phyloP scores from a whole-genome alignment of 2,888 invertebrate genomes.

The Drosophila hamatofila region DNA sequence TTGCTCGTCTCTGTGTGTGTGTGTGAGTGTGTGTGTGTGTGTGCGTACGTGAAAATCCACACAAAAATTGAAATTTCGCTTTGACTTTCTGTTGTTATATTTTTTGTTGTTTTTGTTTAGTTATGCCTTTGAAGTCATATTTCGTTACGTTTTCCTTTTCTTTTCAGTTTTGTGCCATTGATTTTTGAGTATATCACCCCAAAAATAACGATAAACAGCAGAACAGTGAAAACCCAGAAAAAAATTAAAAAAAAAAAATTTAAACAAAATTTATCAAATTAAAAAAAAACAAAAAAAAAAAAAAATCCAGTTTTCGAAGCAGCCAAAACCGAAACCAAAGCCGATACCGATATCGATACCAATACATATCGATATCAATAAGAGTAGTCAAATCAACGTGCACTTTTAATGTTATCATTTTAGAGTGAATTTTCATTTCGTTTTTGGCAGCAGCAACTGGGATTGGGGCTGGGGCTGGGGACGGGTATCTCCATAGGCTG shows the following conservation, averaged over 20 bases:
- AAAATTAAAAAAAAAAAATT: neutral
- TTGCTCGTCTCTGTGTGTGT: neutral
- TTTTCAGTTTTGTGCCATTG: slow-evolving; percentile 75
- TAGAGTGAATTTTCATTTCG: slow-evolving; percentile 4
- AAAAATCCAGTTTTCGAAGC: slow-evolving; percentile 10
- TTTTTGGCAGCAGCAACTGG: neutral
- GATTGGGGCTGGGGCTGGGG: slow-evolving; percentile 8
- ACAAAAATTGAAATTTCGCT: slow-evolving; percentile 29
- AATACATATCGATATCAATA: slow-evolving; percentile 23
- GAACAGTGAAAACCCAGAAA: slow-evolving; percentile 16
- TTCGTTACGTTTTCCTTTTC: slow-evolving; percentile 60
- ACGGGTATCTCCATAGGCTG: slow-evolving; percentile 53
- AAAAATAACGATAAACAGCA: slow-evolving; percentile 24
- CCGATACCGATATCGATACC: slow-evolving; percentile 15
- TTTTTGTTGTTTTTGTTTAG: slow-evolving; percentile 20
- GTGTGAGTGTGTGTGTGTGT: slow-evolving; percentile 8
- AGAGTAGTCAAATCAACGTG: slow-evolving; percentile 40
- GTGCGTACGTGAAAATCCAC: slow-evolving; percentile 5
- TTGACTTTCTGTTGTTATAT: slow-evolving; percentile 35
- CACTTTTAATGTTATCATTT: slow-evolving; percentile 44
- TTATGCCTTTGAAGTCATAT: slow-evolving; percentile 59
- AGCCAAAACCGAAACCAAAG: slow-evolving; percentile 3
- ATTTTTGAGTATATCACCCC: slow-evolving; percentile 59
- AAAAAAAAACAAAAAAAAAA: neutral
- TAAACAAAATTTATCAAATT: neutral